Base-by-base conservation (phyloP, 2,888 invertebrate genomes). In the Aricia artaxerxes region DNA sequence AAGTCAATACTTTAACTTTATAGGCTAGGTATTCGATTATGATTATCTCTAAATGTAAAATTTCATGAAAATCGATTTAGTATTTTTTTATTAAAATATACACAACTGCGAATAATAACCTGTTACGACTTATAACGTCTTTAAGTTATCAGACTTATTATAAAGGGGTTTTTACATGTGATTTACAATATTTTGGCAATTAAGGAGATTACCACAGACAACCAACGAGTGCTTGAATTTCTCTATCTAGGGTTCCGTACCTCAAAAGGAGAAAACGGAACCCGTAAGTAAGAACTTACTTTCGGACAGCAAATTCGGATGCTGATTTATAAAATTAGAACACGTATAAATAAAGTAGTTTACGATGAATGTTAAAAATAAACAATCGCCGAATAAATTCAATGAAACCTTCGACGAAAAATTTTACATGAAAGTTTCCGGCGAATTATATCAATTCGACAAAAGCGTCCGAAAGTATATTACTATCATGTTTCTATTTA, bases 141-240 rank as follows among this genome's bases (percentile, higher is more conserved):
- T 69, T 53, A 76, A 35, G 69, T 76, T 76, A 76, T 76, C 76
- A 76, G 38, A 78, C 78, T 78, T 78, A 78, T 73, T 69, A 78
- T 78, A 44, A 78, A 60, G 73, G 44, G 53, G 72, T 40, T 77
- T 78, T 77, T 77, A 77, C 72, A 78, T 75, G 53, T 78, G 60
- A 73, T 77, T 76, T 87, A 89, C 84, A 89, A 90, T 93, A 94
- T 92, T 94, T 94, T 94, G 94, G 94, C 94, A 94, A 93, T 92
- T 93, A 93, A 88, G 94, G 94, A 94, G 94, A 94, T 92, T 91
- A 93, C 92, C 94, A 94, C 94, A 94, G 93, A 88, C 89, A 88
- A 90, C 87, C 86, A 87, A 86, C 79, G 80, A 77, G 78, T 49
- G 44, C n/a, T 81, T 76, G 85, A 82, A 85, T 85, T 85, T 83